Conservation (phyloP, 2,113 vertebrate species). For the Sus scrofa region DNA sequence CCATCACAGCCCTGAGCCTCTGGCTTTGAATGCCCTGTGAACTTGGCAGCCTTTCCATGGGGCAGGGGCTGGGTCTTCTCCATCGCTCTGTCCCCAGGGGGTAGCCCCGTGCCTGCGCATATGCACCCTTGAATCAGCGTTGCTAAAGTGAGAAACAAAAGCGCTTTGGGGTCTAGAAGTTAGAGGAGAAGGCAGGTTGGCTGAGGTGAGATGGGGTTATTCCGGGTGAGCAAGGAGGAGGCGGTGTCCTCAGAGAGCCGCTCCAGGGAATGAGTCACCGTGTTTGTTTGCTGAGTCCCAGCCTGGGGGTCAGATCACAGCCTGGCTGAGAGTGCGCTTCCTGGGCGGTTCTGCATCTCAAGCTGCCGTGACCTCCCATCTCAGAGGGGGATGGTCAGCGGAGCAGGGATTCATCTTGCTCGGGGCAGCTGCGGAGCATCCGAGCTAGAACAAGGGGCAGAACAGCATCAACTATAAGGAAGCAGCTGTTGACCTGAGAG, state of each 20-base stretch:
- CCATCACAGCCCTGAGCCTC: no score
- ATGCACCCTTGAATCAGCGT: rapidly evolving
- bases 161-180: neutral
- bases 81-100: neutral
- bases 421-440: rapidly evolving
- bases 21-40: no score
- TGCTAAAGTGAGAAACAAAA: neutral
- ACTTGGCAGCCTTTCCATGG: neutral
- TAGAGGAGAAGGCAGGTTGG: neutral
- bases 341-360: neutral
- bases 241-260: neutral
- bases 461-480: neutral
- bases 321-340: neutral
- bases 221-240: neutral
- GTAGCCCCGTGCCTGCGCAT: neutral
- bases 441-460: neutral
- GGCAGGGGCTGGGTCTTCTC: neutral
- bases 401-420: neutral
- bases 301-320: neutral
- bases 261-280: neutral
- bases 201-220: neutral
- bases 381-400: neutral
- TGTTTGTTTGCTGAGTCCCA: neutral
- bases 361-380: neutral
- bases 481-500: constrained; percentile 14